Base-by-base conservation (phyloP, 1,140 invertebrate genomes). In the Charaxes varanes region DNA sequence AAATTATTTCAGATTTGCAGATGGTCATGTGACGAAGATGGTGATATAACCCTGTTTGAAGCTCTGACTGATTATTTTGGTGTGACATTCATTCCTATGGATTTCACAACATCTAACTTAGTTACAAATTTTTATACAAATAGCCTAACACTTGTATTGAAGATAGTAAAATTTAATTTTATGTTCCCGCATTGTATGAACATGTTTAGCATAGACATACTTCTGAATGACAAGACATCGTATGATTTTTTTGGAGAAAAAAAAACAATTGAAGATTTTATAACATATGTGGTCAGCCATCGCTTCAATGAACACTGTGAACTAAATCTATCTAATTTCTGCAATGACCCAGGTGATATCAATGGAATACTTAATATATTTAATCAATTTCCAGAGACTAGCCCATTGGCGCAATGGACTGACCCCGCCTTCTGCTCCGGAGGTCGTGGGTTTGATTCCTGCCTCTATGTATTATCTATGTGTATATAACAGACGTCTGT, bases 191-290 rank as follows among this genome's bases (percentile, higher is more conserved):
- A 60, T 16, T 14, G 52, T 21, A 52, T 63, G 15, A 69, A 56
- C 10, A 71, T 72, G 71, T 69, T 47, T 12, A 72, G 62, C 41
- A 38, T 82, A 11, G 72, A 79, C 22, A 53, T 82, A 32, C 23
- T 82, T 7, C 64, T 78, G 5, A 71, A 78, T 53, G 70, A 78
- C 35, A 76, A 72, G 34, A 65, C 36, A 7, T 70, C 78, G 24
- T 17, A 28, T 1, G 66, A 79, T 8, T 70, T 55, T 22, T 82
- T 82, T 53, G 53, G 48, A 3, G 53, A 33, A 8, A 44, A 47
- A 19, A 31, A 58, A 4, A 62, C 74, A 6, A 26, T 78, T 23
- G 65, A 70, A n/a, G 69, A 82, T 19, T 62, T 76, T 22, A 49
- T 82, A 0, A 12, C 34, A 13, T 30, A 48, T 33, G 41, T 78